Evolutionary conservation across 2,797 vertebrate species (phyloP), one percentile per base, ranked within the genome.

Genomic region (Hydrolagus colliei): DNA sequence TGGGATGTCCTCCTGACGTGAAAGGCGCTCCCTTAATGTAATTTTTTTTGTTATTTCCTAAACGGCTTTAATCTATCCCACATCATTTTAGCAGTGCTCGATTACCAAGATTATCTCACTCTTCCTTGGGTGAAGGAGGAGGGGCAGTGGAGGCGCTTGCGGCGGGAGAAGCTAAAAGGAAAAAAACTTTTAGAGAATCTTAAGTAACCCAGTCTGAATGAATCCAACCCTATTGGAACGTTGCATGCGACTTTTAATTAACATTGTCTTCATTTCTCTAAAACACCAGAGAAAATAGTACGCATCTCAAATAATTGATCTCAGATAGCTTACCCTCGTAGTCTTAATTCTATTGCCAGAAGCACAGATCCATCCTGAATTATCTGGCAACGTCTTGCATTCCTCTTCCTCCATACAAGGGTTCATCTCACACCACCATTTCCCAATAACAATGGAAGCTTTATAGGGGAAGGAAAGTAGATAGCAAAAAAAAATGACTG

Each of bases 361-460:
- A 0, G 96, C 96, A 88, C 97, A 98, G 97, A 98, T 98, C 97
- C 97, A 98, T 91, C 97, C 97, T 71, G 97, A 98, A 91, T 98
- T 98, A 90, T 98, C 97, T 86, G 97, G 97, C 88, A 98, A 95
- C 0, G 97, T 98, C 94, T 98, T 98, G 90, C 97, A 98, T 90
- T 98, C 97, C 88, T 98, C 97, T 91, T 97, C 97, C 90, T 98
- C 97, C 93, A 98, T 94, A 92, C 97, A 98, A 0, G 97, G 97
- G 88, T 98, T 97, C 97, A 98, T 98, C 94, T 98, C 97, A 91
- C 97, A 98, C 97, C 97, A 98, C 97, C 97, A 98, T 88, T 98
- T 97, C 87, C 97, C 97, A 91, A 97, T 97, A 90, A 98, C 97
- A 90, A 98, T 98, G 91, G 97, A 98, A 79, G 97, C 97, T 98